Conservation (phyloP, 2,113 vertebrate species). For the Dasyornis broadbenti region DNA sequence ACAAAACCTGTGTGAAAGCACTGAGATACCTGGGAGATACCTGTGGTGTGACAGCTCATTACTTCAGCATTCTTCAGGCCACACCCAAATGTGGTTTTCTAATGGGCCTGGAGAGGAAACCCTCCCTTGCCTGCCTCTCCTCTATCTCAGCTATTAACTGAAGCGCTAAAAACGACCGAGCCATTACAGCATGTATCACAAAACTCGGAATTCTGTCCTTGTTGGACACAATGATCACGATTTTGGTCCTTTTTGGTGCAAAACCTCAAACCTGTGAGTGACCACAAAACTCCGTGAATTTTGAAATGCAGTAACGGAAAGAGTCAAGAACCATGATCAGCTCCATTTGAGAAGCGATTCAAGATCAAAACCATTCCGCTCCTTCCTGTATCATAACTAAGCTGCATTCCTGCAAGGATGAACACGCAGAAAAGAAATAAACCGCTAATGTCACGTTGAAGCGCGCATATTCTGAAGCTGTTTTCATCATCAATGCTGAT, state of each 20-base stretch:
- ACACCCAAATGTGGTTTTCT: not conserved
- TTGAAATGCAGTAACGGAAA: not conserved
- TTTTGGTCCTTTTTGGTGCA: not conserved
- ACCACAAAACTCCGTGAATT: not conserved
- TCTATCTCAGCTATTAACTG: too few species aligned
- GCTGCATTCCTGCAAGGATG: not conserved
- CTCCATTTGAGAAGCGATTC: rapidly evolving
- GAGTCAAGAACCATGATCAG: not conserved
- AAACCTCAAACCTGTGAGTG: not conserved
- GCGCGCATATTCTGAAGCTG: too few species aligned
- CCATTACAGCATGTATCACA: too few species aligned
- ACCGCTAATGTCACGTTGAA: not conserved
- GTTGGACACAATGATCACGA: not conserved
- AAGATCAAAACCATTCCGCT: not conserved
- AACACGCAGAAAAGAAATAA: not conserved
- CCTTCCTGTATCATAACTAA: not conserved
- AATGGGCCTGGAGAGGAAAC: not conserved
- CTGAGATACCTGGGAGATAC: not conserved
- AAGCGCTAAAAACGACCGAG: too few species aligned
- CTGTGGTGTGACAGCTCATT: not conserved
- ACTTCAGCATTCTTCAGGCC: not conserved
- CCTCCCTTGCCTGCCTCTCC: not conserved
- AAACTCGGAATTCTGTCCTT: not conserved
- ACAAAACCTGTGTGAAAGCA: not conserved
- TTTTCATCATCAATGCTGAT: not conserved